Evolutionary conservation across 2,888 invertebrate species (phyloP).

Genomic region (Lycaena phlaeas): DNA sequence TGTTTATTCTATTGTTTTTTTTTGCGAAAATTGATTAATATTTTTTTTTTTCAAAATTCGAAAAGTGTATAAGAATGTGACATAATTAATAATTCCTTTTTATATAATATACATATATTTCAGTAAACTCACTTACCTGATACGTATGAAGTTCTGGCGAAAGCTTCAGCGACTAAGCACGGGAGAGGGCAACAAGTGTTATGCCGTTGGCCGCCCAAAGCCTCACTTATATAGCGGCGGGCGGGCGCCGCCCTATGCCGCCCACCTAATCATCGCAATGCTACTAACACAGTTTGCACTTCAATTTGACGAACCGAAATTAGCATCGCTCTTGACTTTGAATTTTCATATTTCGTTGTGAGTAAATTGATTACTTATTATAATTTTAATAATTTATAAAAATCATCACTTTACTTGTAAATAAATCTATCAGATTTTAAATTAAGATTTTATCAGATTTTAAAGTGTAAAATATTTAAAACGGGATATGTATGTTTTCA

Average conservation of each 20-base stretch:
- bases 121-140: constrained; percentile 53
- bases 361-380: too few species aligned
- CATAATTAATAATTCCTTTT: background rate
- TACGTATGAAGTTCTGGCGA: constrained; percentile 30
- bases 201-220: constrained; percentile 47
- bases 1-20: background rate
- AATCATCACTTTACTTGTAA: too few species aligned
- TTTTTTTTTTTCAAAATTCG: background rate
- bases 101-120: too few species aligned
- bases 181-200: constrained; percentile 61
- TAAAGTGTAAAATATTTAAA: too few species aligned
- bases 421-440: too few species aligned
- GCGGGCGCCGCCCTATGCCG: constrained; percentile 42
- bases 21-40: too few species aligned
- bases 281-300: constrained; percentile 59
- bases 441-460: too few species aligned
- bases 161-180: constrained; percentile 29
- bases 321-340: constrained; percentile 21
- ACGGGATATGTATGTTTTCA: too few species aligned
- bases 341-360: too few species aligned
- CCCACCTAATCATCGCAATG: constrained; percentile 42
- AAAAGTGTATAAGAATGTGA: background rate
- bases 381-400: too few species aligned
- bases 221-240: constrained; percentile 51
- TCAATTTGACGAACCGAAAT: constrained; percentile 51